Conservation (phyloP, 2,797 vertebrate genomes). For the Columba guinea region DNA sequence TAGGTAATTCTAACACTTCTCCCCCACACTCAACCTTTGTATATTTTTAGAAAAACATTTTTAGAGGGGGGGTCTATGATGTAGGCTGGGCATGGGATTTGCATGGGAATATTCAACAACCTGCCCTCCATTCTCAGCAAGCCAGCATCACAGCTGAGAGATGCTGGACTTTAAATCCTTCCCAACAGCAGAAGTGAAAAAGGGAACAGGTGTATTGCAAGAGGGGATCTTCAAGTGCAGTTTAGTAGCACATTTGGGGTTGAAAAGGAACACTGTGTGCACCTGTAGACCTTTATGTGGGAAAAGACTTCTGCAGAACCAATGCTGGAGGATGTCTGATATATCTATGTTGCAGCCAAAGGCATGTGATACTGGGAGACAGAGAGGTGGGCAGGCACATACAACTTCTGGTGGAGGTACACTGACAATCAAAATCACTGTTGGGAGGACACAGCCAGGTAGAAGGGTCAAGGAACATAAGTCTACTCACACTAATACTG, state of each 20-base stretch:
- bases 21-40: neutral
- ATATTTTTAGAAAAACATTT: neutral
- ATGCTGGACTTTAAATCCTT: neutral
- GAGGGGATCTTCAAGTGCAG: neutral
- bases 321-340: neutral
- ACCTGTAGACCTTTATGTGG: neutral
- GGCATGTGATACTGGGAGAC: neutral
- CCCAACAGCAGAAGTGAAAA: neutral
- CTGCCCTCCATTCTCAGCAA: neutral
- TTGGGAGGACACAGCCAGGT: neutral
- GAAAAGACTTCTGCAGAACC: neutral
- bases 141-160: neutral
- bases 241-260: neutral
- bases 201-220: neutral
- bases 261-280: neutral
- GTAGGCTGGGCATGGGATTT: neutral
- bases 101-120: neutral
- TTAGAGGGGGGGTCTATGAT: fast-evolving
- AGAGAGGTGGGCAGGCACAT: neutral
- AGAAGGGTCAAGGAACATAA: fast-evolving
- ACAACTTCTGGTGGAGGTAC: neutral
- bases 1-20: neutral
- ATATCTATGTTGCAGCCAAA: neutral
- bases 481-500: neutral
- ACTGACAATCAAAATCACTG: neutral